Evolutionary conservation across 2,797 vertebrate species (phyloP).

Genomic region (Malacoctenus gilli): DNA sequence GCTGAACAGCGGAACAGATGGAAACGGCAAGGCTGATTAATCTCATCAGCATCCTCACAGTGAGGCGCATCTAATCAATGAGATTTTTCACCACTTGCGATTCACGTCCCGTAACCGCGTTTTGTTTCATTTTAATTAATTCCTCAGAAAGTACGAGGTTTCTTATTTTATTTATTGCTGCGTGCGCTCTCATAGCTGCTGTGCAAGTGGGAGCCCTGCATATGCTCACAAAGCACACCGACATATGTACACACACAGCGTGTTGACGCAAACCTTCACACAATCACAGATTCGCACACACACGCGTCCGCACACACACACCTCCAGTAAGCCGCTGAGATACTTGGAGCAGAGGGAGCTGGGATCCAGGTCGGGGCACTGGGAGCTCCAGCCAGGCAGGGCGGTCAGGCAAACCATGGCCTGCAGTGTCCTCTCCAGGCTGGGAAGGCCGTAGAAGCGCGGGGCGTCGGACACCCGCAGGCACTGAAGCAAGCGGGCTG

Average conservation of each 20-base stretch:
- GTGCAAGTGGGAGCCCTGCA: conserved; percentile 23
- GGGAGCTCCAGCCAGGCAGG: conserved; percentile 89
- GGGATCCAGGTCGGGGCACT: conserved; percentile 80
- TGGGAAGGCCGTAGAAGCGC: conserved; percentile 94
- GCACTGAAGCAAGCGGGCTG: conserved; percentile 89
- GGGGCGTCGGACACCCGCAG: conserved; percentile 91
- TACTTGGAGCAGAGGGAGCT: conserved; percentile 88
- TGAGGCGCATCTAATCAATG: conserved; percentile 64
- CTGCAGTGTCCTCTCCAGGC: conserved; percentile 89
- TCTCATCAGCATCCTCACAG: conserved; percentile 72
- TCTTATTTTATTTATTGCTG: conserved; percentile 49
- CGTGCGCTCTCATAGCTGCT: conserved; percentile 29
- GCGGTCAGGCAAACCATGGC: conserved; percentile 91
- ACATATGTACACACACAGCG: conserved; percentile 36
- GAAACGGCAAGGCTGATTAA: conserved; percentile 76
- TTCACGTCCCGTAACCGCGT: conserved; percentile 61
- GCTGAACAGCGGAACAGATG: conserved; percentile 75
- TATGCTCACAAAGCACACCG: conserved; percentile 31
- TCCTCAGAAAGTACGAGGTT: conserved; percentile 60
- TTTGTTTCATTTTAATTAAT: conserved; percentile 72
- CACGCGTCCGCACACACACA: conserved; percentile 49
- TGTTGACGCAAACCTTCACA: conserved; percentile 12
- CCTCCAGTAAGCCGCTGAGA: conserved; percentile 92
- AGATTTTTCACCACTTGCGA: conserved; percentile 58
- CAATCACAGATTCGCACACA: background rate